Conservation (phyloP, 2,797 vertebrate species). For the Aselliscus stoliczkanus region DNA sequence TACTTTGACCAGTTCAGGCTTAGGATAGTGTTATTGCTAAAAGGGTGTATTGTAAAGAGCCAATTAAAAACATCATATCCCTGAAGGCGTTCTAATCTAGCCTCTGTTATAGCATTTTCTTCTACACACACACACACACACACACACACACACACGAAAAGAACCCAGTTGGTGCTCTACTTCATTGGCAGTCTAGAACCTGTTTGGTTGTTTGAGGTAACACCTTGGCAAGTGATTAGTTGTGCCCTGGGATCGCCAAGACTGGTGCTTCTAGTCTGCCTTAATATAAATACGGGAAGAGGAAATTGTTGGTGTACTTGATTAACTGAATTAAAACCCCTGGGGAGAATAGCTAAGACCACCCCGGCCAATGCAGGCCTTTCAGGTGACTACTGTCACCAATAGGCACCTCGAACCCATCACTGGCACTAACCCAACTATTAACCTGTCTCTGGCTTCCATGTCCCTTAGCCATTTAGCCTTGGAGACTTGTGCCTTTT, state of each 20-base stretch:
- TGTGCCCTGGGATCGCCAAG: background rate
- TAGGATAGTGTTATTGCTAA: background rate
- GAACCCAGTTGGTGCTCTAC: background rate
- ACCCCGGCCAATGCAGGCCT: background rate
- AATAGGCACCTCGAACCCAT: background rate
- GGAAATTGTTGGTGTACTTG: background rate
- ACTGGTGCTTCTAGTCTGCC: background rate
- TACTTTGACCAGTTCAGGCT: background rate
- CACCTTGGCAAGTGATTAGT: background rate
- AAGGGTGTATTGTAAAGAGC: background rate
- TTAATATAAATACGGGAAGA: constrained; percentile 23
- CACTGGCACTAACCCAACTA: background rate
- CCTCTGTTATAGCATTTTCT: background rate
- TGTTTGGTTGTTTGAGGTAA: background rate
- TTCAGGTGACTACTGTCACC: background rate
- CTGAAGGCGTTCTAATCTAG: background rate
- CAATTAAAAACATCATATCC: background rate
- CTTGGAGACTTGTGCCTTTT: background rate
- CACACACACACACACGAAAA: background rate
- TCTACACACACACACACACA: background rate
- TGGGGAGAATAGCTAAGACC: background rate
- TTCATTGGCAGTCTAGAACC: background rate
- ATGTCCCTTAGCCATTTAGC: background rate
- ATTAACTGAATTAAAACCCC: background rate
- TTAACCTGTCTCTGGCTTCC: background rate